Conservation (phyloP, 2,797 vertebrate species). For the Gobio occitaniae region DNA sequence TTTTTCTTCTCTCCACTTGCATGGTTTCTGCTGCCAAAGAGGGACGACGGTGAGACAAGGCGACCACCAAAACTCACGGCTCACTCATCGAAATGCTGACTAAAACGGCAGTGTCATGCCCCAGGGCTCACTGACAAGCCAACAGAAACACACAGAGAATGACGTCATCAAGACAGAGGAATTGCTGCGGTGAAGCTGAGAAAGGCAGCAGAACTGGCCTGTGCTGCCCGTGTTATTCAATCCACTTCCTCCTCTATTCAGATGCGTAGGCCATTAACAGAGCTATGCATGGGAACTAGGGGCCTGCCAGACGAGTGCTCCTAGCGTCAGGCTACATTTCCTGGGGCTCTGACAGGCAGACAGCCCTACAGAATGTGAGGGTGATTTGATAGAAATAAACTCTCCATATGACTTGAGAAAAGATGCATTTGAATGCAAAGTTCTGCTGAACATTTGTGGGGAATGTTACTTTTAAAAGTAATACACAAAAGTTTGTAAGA, state of each 20-base stretch:
- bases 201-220: constrained; percentile 61
- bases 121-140: constrained; percentile 39
- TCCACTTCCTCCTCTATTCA: constrained; percentile 73
- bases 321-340: constrained; percentile 30
- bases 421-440: not conserved
- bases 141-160: constrained; percentile 43
- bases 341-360: constrained; percentile 32
- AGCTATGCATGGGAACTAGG: constrained; percentile 69
- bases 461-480: not conserved
- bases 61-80: constrained; percentile 47
- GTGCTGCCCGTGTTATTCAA: constrained; percentile 69
- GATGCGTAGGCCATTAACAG: constrained; percentile 81
- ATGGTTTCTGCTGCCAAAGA: constrained; percentile 23
- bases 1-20: constrained; percentile 40
- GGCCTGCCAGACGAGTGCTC: constrained; percentile 64
- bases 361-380: not conserved
- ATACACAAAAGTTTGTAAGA: not conserved
- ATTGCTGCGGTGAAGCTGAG: constrained; percentile 44
- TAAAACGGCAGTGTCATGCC: constrained; percentile 23
- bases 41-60: constrained; percentile 34
- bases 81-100: constrained; percentile 40
- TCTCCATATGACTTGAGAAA: not conserved
- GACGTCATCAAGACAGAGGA: constrained; percentile 45
- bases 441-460: not conserved
- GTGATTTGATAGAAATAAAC: constrained; percentile 4